Conservation (phyloP, 1,140 invertebrate species). For the Ceratosolen fusciceps region DNA sequence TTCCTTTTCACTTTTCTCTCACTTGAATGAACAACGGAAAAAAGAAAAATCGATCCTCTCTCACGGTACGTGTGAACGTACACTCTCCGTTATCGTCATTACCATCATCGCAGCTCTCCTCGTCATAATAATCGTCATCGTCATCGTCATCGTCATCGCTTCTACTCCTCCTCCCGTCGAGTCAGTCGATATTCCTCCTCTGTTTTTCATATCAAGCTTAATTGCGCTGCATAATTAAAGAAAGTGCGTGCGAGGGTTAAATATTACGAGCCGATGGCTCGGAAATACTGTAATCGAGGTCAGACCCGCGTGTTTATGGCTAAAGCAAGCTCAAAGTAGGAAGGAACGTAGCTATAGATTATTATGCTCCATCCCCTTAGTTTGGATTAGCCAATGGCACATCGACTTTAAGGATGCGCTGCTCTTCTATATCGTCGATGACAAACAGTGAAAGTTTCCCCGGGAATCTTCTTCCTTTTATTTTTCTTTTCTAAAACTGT, state of each 20-base stretch:
- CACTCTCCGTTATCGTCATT: not conserved
- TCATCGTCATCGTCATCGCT: not conserved
- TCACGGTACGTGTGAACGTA: not conserved
- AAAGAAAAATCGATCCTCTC: conserved; percentile 7
- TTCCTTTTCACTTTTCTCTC: not conserved
- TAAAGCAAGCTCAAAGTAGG: not conserved
- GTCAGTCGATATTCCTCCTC: not conserved
- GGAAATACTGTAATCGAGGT: conserved; percentile 33
- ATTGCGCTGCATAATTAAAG: not conserved
- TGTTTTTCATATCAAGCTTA: not conserved
- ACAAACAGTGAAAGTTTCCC: not conserved
- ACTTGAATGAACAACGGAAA: not conserved
- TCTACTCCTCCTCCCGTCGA: not conserved
- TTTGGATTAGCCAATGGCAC: not conserved
- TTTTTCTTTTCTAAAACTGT: not conserved
- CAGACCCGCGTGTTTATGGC: not conserved
- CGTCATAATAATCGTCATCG: not conserved
- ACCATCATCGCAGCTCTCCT: no score
- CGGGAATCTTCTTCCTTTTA: not conserved
- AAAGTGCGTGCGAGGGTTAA: conserved; percentile 13
- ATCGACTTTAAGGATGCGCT: not conserved
- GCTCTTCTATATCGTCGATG: not conserved
- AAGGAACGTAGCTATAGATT: not conserved
- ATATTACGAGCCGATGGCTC: conserved; percentile 36
- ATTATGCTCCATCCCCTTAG: not conserved